A percentile compares a stretch with the other conserved stretches of the same genome.
These are phyloP conservation scores for Pomatorhinus ruficollis DNA, from an alignment of 2,113 vertebrate species.

Conservation along the genomic window DNA sequence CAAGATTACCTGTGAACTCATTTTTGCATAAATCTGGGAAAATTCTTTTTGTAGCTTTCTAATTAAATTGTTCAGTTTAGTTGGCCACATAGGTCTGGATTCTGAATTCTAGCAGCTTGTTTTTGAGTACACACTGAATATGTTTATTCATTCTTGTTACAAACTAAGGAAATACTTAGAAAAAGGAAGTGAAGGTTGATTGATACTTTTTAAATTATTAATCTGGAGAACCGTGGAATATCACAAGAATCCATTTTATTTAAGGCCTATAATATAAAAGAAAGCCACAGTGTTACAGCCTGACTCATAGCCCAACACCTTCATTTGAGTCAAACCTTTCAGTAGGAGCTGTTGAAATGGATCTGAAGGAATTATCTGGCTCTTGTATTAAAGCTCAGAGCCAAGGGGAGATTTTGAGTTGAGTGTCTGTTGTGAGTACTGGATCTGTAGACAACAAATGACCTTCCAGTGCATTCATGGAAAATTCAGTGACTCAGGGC, in stretches of 20 bases:
- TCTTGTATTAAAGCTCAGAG: neutral
- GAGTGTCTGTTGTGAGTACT: neutral
- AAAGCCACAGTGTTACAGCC: neutral
- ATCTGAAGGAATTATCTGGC: constrained; percentile 1
- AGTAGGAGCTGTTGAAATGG: neutral
- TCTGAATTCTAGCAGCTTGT: neutral
- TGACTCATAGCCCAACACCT: neutral
- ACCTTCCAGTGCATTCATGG: neutral
- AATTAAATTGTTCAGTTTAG: neutral
- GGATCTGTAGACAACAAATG: neutral
- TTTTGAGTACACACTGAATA: neutral
- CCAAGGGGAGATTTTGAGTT: neutral
- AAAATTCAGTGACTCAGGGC: neutral
- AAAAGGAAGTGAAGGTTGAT: neutral
- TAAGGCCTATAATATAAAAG: neutral
- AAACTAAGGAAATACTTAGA: neutral
- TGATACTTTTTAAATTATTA: neutral
- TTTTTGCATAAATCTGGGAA: neutral
- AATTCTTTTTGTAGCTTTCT: neutral
- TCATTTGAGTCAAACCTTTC: neutral
- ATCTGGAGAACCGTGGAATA: neutral
- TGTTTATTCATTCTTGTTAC: neutral
- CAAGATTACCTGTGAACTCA: neutral
- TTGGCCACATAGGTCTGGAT: neutral
- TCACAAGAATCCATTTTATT: neutral